Evolutionary conservation across 2,113 vertebrate species (phyloP).

Genomic region (Rhea americana): DNA sequence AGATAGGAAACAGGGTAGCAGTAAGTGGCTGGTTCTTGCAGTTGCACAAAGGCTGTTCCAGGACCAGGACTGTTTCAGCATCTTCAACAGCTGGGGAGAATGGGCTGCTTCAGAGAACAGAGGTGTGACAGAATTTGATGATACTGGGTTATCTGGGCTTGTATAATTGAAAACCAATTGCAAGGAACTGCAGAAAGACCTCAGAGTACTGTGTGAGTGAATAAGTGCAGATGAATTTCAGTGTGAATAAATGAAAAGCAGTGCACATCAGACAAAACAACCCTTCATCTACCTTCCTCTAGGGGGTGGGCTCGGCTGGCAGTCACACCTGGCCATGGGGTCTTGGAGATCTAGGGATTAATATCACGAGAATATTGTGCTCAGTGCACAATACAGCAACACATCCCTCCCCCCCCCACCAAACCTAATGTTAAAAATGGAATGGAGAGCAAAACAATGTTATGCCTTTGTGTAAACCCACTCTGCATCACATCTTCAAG

Average conservation of each 20-base stretch:
- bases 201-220: neutral
- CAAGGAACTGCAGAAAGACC: neutral
- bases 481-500: neutral
- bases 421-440: neutral
- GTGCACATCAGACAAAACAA: neutral
- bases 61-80: neutral
- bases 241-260: neutral
- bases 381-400: neutral
- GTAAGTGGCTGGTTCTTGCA: neutral
- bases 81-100: neutral
- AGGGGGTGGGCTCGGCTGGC: neutral
- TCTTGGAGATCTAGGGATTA: neutral
- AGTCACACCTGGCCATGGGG: neutral
- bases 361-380: neutral
- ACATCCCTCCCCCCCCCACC: too few relatives aligned
- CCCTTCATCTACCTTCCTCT: neutral
- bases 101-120: neutral
- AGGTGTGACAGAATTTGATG: neutral
- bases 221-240: neutral
- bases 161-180: neutral
- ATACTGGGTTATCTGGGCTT: neutral
- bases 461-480: neutral
- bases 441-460: neutral
- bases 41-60: neutral
- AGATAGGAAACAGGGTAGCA: neutral